Conservation (phyloP, 2,888 invertebrate species). For the Pristionchus japonicus region DNA sequence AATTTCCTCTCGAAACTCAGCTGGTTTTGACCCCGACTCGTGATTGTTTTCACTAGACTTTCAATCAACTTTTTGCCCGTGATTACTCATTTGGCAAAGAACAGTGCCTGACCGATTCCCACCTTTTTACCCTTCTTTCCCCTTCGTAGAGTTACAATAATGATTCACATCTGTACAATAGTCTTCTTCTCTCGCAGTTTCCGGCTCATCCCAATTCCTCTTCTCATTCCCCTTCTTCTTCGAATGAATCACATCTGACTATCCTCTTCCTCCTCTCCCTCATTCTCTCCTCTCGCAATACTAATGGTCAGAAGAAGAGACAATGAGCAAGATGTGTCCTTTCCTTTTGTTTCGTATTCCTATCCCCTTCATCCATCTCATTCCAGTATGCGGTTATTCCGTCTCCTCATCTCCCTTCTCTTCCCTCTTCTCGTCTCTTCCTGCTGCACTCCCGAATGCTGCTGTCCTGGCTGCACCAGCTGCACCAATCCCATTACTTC, state of each 20-base stretch:
- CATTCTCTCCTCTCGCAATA: conserved; percentile 4
- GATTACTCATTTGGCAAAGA: background rate
- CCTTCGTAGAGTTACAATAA: background rate
- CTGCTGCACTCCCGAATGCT: conserved; percentile 35
- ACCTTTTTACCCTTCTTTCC: background rate
- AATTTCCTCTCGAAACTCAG: background rate
- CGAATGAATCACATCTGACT: background rate
- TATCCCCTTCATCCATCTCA: background rate
- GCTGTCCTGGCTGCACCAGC: conserved; percentile 4
- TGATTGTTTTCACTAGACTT: background rate
- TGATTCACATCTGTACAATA: conserved; percentile 19
- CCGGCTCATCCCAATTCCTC: too few relatives aligned
- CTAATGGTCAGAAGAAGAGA: conserved; percentile 13
- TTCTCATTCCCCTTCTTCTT: background rate
- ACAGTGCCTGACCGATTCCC: background rate
- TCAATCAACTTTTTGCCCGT: conserved; percentile 12
- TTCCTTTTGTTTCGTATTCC: background rate
- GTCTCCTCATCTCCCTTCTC: background rate
- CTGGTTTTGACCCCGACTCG: background rate
- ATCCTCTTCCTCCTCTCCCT: background rate
- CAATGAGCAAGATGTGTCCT: background rate
- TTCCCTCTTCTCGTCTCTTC: background rate
- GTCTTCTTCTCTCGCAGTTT: background rate
- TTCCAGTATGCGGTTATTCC: background rate
- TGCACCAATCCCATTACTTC: conserved; percentile 13